Evolutionary conservation across 2,888 invertebrate species (phyloP).

Genomic region (Tenthredo amoena): DNA sequence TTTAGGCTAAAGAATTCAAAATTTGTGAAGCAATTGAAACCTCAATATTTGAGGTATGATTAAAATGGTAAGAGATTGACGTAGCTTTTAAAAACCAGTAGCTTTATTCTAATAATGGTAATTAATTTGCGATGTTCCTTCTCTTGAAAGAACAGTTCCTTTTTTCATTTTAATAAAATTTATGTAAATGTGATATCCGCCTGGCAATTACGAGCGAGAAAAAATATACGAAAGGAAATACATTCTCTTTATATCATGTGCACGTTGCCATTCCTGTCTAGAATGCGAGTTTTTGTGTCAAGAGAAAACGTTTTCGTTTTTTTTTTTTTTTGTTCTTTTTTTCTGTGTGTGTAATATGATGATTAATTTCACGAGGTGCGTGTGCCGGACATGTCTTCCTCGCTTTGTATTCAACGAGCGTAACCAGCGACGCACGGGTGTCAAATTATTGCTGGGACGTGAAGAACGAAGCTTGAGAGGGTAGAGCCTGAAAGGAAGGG

Average conservation of each 20-base stretch:
- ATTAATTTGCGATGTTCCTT: too few species aligned
- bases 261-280: not conserved
- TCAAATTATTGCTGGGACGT: constrained; percentile 46
- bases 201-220: not conserved
- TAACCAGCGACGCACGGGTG: constrained; percentile 42
- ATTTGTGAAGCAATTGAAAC: too few species aligned
- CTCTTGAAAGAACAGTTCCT: too few species aligned
- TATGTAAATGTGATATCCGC: not conserved
- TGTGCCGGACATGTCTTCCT: constrained; percentile 21
- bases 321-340: not conserved
- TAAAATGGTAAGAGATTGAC: too few species aligned
- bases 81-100: too few species aligned
- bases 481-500: constrained; percentile 7
- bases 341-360: not conserved
- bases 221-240: not conserved
- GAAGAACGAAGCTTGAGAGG: constrained; percentile 24
- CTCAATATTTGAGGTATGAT: too few species aligned
- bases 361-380: constrained; percentile 17
- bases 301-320: not conserved
- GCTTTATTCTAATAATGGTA: too few species aligned
- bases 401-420: constrained; percentile 39
- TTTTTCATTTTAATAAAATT: not conserved
- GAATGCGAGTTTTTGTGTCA: not conserved
- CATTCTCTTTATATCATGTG: not conserved
- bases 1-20: too few species aligned